A percentile compares a stretch with the other conserved stretches of the same genome.
Evolutionary conservation across 2,113 vertebrate species (phyloP).

Genomic region (Python bivittatus): DNA sequence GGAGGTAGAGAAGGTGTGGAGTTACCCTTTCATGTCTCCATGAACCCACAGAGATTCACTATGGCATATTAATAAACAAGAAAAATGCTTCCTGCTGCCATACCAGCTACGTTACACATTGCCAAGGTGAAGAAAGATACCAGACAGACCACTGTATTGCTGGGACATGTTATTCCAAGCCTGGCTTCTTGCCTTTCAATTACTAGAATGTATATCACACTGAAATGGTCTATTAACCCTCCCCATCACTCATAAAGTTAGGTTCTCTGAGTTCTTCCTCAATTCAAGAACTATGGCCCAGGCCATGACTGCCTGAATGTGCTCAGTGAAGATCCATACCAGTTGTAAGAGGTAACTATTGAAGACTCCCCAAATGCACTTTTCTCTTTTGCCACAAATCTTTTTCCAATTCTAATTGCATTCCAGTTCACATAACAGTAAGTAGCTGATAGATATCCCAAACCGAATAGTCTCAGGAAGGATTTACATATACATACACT

Average conservation of each 20-base stretch:
- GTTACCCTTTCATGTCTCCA: not conserved
- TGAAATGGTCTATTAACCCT: not conserved
- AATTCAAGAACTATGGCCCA: not conserved
- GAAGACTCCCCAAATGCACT: not conserved
- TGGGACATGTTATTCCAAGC: not conserved
- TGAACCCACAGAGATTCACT: not conserved
- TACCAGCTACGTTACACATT: not conserved
- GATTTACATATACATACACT: not conserved
- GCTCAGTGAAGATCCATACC: not conserved
- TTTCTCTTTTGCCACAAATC: not conserved
- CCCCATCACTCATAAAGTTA: not conserved
- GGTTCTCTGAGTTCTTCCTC: not conserved
- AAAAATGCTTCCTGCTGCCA: not conserved
- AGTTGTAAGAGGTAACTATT: not conserved
- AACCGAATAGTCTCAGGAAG: not conserved
- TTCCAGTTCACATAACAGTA: not conserved
- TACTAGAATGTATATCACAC: not conserved
- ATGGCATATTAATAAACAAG: not conserved
- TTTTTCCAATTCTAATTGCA: not conserved
- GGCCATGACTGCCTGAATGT: not conserved
- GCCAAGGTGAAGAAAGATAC: not conserved
- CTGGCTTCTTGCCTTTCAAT: not conserved
- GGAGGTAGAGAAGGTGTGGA: not conserved
- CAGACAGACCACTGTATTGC: not conserved
- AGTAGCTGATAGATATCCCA: not conserved